Conservation (phyloP, 2,797 vertebrate genomes). For the Lacerta viridis region DNA sequence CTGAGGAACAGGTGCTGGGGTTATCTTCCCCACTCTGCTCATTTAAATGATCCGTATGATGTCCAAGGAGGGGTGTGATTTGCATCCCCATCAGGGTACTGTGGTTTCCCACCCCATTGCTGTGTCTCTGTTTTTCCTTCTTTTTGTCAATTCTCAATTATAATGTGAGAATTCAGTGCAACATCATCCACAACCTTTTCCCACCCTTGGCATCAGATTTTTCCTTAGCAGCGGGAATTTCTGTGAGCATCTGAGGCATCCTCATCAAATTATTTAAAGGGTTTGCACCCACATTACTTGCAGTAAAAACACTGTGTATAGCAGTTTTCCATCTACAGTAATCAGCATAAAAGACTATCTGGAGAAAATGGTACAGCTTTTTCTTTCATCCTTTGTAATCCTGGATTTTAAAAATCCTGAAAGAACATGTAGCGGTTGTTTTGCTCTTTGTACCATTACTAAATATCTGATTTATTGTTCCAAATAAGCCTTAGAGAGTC, state of each 20-base stretch:
- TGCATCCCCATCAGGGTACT: no score
- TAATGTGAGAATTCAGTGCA: not conserved
- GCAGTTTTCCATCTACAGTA: not conserved
- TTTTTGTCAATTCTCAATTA: not conserved
- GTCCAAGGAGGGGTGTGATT: no score
- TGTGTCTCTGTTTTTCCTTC: no score
- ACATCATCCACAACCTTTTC: not conserved
- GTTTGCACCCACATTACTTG: not conserved
- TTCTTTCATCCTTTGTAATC: not conserved
- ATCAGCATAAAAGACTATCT: not conserved
- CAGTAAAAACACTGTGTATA: not conserved
- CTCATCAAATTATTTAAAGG: not conserved
- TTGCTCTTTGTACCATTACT: constrained; percentile 1
- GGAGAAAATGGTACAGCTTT: not conserved
- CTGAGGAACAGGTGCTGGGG: no score
- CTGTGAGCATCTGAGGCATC: not conserved
- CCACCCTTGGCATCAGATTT: not conserved
- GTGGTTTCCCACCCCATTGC: no score
- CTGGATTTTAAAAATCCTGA: not conserved
- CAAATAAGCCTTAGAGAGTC: not conserved
- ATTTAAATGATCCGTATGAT: no score
- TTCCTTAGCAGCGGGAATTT: not conserved
- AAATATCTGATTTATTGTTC: constrained; percentile 48
- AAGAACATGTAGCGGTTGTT: not conserved
- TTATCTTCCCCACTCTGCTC: no score